Base-by-base conservation (phyloP, 2,888 invertebrate genomes). In the Cacoxenus indagator region DNA sequence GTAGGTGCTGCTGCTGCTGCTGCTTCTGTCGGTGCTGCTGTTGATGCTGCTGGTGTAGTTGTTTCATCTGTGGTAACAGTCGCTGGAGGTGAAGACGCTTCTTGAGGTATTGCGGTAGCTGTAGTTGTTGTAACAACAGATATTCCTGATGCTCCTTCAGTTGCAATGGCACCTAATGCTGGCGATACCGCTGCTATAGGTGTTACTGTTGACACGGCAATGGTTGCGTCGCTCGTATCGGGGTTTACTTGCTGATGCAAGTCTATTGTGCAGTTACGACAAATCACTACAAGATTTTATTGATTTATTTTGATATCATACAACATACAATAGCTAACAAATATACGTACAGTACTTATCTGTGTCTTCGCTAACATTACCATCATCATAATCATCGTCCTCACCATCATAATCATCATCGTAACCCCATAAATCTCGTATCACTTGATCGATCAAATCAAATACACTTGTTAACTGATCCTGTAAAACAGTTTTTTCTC, bases 51-150 rank as follows among this genome's bases (percentile, higher is more conserved):
- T 5, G 73, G 68, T 5, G 69, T 46, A 6, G 69, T 51, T 4
- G 67, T 64, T 27, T 73, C 61, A 5, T 69, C 46, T n/a, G 67
- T 27, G 0, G 76, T 45, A 1, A 75, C 51, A 1, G 74, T 55
- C 9, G 65, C 29, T 2, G 72, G 57, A 6, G 72, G 48, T 4
- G 74, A 22, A 2, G 70, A 45, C 6, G 67, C 61, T 5, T 71
- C 43, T 11, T 73, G 54, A 2, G 69, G 57, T 4, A 69, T 62
- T 17, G 74, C 54, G 2, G 72, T 24, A 6, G 71, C 65, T 0
- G 70, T 27, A 2, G 70, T 54, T 37, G 69, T 51, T 1, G 65
- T 43, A 4, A 11, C 45, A n/a, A n/a, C n/a, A n/a, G 5, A 43
- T 2, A 9, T 43, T n/a, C 45, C n/a, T 5, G 45, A n/a, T 43